These are phyloP conservation scores for Neofelis nebulosa DNA, from an alignment of 2,113 vertebrate species.

Conservation along the genomic window DNA sequence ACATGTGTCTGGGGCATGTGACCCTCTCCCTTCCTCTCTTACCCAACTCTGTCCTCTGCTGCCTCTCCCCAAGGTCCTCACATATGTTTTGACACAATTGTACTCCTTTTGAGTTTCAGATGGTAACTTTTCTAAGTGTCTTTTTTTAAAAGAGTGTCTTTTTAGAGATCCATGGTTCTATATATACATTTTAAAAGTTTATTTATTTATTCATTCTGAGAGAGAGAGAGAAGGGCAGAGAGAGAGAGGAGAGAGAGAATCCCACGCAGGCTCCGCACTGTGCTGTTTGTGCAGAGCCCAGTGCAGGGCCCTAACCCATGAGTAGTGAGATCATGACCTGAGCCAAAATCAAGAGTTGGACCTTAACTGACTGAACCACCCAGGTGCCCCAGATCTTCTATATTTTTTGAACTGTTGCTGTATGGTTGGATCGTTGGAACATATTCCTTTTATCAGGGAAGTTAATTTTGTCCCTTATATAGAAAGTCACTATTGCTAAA, in stretches of 20 bases:
- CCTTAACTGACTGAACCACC: no score
- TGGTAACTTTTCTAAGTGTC: not conserved
- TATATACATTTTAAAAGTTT: no score
- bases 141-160: not conserved
- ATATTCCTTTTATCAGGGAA: not conserved
- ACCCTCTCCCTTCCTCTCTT: not conserved
- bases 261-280: no score
- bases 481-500: not conserved
- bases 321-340: no score
- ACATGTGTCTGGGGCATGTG: rapidly evolving
- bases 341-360: no score
- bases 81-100: not conserved
- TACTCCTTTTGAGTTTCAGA: not conserved
- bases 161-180: not conserved
- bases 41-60: no score
- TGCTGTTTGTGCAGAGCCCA: no score
- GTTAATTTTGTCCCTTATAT: not conserved
- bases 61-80: not conserved
- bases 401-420: not conserved
- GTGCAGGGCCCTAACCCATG: no score
- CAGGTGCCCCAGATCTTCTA: not conserved
- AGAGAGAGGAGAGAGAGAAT: no score
- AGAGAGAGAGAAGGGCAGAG: no score
- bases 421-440: not conserved
- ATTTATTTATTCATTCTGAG: no score